Evolutionary conservation across 2,888 invertebrate genomes (phyloP).

Genomic region (Ophioninae sp.): DNA sequence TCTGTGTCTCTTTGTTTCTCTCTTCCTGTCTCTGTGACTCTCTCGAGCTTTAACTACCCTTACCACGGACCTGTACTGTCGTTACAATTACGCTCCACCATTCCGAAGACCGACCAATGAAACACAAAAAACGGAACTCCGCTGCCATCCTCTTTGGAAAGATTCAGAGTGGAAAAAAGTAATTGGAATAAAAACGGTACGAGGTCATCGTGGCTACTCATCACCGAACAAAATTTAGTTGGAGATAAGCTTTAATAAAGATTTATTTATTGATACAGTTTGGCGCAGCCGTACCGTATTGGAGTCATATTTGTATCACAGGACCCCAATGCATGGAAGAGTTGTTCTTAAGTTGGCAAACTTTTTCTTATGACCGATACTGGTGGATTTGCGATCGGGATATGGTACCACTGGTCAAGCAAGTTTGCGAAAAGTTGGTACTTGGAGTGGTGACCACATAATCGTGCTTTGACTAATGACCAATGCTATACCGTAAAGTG

Average conservation of each 20-base stretch:
- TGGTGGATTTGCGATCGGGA: no score
- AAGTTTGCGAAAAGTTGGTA: no score
- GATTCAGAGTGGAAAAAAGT: background rate
- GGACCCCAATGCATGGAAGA: constrained; percentile 21
- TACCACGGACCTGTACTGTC: background rate
- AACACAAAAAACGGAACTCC: background rate
- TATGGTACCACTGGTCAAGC: no score
- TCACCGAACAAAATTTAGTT: background rate
- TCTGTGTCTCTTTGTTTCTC: constrained; percentile 21
- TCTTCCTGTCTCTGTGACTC: constrained; percentile 5
- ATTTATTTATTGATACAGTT: background rate
- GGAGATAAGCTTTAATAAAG: background rate
- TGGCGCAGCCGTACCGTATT: constrained; percentile 22
- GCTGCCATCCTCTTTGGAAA: background rate
- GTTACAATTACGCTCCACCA: constrained; percentile 10
- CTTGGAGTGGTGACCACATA: no score
- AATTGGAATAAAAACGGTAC: background rate
- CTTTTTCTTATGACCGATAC: no score
- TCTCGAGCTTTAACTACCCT: constrained; percentile 1
- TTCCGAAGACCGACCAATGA: constrained; percentile 31
- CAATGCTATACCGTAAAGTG: no score
- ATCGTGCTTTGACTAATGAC: no score
- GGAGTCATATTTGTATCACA: constrained; percentile 44
- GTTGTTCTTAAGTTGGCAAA: no score
- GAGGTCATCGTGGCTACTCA: background rate